Evolutionary conservation across 1,140 invertebrate species (phyloP), one percentile per base, ranked within the genome.

Genomic region (Zelostemma sp.): DNA sequence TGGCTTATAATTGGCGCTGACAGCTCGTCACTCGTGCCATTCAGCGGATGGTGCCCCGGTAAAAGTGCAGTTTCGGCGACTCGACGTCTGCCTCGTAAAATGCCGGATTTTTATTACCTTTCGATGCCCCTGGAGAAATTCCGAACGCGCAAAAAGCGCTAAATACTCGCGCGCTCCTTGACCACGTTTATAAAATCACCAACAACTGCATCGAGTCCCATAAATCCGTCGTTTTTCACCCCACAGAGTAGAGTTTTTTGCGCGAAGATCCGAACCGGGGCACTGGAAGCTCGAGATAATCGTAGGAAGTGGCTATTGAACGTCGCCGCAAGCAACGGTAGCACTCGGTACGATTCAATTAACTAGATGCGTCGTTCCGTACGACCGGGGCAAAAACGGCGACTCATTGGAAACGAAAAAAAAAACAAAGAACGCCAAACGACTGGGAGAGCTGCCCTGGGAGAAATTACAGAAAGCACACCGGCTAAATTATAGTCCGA

Each of bases 1-100:
- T 82, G 77, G 78, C 68, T 25, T 4, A 78, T 80, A 81, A 82
- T 81, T 82, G 79, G 75, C 75, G 78, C 79, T 80, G 80, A 81
- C 80, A 78, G 78, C 68, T 73, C 74, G 74, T 81, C 79, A 76
- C 47, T 74, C 65, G 63, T 71, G 59, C 72, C 67, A 74, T 79
- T 77, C 73, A 79, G 69, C 61, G 60, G 55, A 51, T 62, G n/a
- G n/a, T 25, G 3, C 21, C 21, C 21, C 3, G 3, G 21, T 4
- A 8, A 25, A 25, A 25, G 8, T 25, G 21, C 21, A 25, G 8
- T 25, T 25, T 25, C 21, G n/a, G n/a, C n/a, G n/a, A n/a, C n/a
- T n/a, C n/a, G n/a, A n/a, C n/a, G n/a, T n/a, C n/a, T n/a, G n/a
- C n/a, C n/a, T n/a, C n/a, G n/a, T n/a, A n/a, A n/a, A n/a, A n/a